Evolutionary conservation across 2,113 vertebrate genomes (phyloP).

Genomic region (Steatornis caripensis): DNA sequence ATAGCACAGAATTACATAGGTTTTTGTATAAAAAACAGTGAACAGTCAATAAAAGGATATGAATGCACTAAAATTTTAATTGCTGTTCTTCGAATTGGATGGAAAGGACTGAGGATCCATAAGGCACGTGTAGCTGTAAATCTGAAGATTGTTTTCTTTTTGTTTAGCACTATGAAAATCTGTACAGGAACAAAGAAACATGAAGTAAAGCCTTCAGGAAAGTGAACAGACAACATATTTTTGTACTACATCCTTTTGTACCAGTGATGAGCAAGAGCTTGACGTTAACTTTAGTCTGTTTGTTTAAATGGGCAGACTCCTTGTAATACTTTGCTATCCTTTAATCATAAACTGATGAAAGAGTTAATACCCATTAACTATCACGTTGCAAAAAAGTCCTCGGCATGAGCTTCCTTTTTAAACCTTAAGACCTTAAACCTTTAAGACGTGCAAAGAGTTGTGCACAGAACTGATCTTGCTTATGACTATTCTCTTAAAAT

Average conservation of each 20-base stretch:
- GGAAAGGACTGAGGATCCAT: slow-evolving; percentile 93
- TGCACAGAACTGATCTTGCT: not conserved
- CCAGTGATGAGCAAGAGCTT: not conserved
- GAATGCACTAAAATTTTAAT: slow-evolving; percentile 93
- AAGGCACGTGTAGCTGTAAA: slow-evolving; percentile 93
- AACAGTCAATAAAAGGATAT: slow-evolving; percentile 85
- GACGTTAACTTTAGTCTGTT: not conserved
- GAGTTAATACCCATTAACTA: not conserved
- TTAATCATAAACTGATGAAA: not conserved
- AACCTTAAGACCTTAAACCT: not conserved
- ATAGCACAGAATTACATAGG: fast-evolving
- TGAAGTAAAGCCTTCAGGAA: not conserved
- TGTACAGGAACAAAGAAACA: slow-evolving; percentile 48
- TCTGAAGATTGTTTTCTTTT: slow-evolving; percentile 94
- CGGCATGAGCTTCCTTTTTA: not conserved
- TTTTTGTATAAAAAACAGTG: not conserved
- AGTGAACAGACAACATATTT: not conserved
- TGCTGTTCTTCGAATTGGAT: slow-evolving; percentile 84
- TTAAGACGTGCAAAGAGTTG: not conserved
- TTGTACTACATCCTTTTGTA: not conserved
- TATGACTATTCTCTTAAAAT: not conserved
- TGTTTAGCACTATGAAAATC: slow-evolving; percentile 96
- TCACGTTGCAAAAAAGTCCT: not conserved
- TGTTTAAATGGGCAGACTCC: not conserved
- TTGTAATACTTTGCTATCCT: not conserved